phyloP scores from a whole-genome alignment of 1,140 invertebrate genomes.

The Wasmannia auropunctata region DNA sequence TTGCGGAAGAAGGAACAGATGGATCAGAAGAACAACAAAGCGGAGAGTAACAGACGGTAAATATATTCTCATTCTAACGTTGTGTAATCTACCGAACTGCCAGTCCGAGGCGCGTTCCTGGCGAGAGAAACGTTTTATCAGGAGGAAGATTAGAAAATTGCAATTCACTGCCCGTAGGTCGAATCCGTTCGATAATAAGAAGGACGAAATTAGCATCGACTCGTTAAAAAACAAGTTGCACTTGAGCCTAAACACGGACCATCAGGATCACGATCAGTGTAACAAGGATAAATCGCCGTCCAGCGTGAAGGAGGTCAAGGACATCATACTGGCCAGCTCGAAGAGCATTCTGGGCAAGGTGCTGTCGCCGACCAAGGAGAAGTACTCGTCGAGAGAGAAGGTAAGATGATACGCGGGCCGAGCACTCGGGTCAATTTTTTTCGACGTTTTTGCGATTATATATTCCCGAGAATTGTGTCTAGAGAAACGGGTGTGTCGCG shows the following conservation, averaged over 20 bases:
- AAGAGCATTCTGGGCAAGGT: slow-evolving; percentile 93
- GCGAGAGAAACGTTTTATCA: background rate
- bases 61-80: slow-evolving; percentile 12
- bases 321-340: slow-evolving; percentile 90
- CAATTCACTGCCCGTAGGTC: slow-evolving; percentile 71
- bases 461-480: background rate
- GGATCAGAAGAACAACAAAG: slow-evolving; percentile 82
- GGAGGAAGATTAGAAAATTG: background rate
- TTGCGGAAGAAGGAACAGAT: slow-evolving; percentile 85
- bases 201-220: slow-evolving; percentile 82
- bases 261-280: slow-evolving; percentile 80
- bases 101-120: background rate
- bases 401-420: slow-evolving; percentile 67
- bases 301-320: slow-evolving; percentile 90
- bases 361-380: slow-evolving; percentile 91
- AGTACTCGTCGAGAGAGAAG: slow-evolving; percentile 84
- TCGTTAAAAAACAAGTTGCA: slow-evolving; percentile 83
- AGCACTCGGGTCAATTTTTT: background rate
- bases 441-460: background rate
- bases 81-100: background rate
- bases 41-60: slow-evolving; percentile 83
- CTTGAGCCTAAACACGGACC: slow-evolving; percentile 81
- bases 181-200: slow-evolving; percentile 84
- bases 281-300: slow-evolving; percentile 84
- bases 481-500: background rate